Evolutionary conservation across 2,888 invertebrate species (phyloP), one percentile per base, ranked within the genome.

Genomic region (Cantharis lateralis): DNA sequence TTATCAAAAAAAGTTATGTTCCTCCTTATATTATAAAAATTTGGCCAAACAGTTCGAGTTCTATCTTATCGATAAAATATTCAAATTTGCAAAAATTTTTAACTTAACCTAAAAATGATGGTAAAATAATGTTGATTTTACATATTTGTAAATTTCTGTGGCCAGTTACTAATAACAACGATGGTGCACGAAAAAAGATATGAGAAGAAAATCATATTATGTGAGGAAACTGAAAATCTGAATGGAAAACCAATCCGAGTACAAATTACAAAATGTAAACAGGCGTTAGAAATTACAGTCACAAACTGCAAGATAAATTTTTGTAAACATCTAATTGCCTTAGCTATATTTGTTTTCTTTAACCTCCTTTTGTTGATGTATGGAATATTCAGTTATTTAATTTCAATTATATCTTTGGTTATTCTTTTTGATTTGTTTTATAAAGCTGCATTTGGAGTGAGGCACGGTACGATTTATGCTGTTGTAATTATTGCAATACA

Each of bases 361-460:
- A 81, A 80, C 71, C 28, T 81, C 70, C 62, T 79, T 72, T 77
- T 75, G 15, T 76, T 79, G 15, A 68, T 75, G 15, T 70, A 68
- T 18, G 74, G 78, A 24, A 63, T 80, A 32, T 32, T 79, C 26
- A 76, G 68, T 71, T 68, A 71, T 62, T 77, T 70, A 62, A 75
- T 77, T 70, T 73, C 74, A 76, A 15, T 78, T 7, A 9, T 79
- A 10, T 79, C 80, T 13, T 16, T 82, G 7, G 13, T 82, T 10
- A 72, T 82, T 9, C 71, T 82, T 11, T 62, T 75, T 5, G 77
- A 77, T 64, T 69, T 83, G 70, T 70, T 83, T 10, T 82, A 80
- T 32, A 80, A 78, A 62, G 81, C 83, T 0, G 76, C 85, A 1
- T 80, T 80, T 9, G 71, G 86, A 69, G 85, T 88, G 3, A 82